Conservation (phyloP, 2,797 vertebrate species). For the Taeniopygia guttata region DNA sequence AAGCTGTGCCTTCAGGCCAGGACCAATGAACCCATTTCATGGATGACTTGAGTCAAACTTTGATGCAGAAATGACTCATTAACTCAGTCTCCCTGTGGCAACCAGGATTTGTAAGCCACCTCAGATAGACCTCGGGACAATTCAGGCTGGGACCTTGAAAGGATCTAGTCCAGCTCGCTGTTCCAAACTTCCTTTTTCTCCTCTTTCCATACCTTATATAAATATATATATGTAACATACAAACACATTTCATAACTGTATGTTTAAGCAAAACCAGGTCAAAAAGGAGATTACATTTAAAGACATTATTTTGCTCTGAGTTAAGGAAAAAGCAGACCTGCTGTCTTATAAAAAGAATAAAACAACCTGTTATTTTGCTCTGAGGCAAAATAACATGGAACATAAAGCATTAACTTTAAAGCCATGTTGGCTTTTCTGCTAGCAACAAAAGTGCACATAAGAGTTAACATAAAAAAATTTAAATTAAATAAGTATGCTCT, state of each 20-base stretch:
- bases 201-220: neutral
- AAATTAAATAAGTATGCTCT: slow-evolving; percentile 46
- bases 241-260: neutral
- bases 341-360: neutral
- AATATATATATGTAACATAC: neutral
- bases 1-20: slow-evolving; percentile 10
- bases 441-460: neutral
- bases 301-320: neutral
- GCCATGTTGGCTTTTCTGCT: neutral
- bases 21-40: slow-evolving; percentile 15
- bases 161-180: neutral
- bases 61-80: slow-evolving; percentile 2
- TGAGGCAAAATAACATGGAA: neutral
- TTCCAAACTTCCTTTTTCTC: neutral
- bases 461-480: slow-evolving; percentile 51
- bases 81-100: neutral
- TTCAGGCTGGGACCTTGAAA: neutral
- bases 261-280: neutral
- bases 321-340: neutral
- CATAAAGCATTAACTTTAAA: neutral
- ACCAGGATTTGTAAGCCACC: neutral
- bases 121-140: neutral
- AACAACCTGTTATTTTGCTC: neutral
- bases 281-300: neutral
- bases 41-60: neutral